These are phyloP conservation scores for Euplexia lucipara DNA, from an alignment of 2,888 invertebrate genomes.

Conservation along the genomic window DNA sequence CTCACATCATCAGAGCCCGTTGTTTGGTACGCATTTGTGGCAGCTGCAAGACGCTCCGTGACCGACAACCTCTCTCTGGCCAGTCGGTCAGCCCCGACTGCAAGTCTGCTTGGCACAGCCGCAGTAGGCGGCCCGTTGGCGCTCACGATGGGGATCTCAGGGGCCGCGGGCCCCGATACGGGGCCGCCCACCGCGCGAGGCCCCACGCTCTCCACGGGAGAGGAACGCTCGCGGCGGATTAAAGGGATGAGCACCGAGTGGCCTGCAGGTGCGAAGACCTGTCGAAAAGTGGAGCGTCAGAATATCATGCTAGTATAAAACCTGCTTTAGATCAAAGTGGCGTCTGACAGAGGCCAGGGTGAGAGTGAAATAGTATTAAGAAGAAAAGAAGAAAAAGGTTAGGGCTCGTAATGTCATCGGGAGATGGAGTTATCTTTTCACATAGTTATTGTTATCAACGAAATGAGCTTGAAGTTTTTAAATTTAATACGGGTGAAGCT, in stretches of 20 bases:
- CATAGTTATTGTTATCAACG: constrained; percentile 2
- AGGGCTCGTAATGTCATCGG: not conserved
- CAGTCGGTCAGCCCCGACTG: constrained; percentile 60
- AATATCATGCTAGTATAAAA: constrained; percentile 11
- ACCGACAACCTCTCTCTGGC: constrained; percentile 62
- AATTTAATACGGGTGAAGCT: constrained; percentile 8
- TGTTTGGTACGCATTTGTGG: constrained; percentile 51
- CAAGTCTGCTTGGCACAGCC: constrained; percentile 67
- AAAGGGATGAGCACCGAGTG: constrained; percentile 22
- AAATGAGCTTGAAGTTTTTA: not conserved
- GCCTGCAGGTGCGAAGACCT: constrained; percentile 33
- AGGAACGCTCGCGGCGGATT: constrained; percentile 38
- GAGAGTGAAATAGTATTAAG: constrained; percentile 16
- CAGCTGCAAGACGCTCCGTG: constrained; percentile 59
- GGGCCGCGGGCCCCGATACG: constrained; percentile 30
- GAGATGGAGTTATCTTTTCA: constrained; percentile 15
- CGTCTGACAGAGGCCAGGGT: not conserved
- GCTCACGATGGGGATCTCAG: constrained; percentile 18
- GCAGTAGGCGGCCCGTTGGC: constrained; percentile 36
- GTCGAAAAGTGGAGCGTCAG: constrained; percentile 36
- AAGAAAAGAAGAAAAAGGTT: constrained; percentile 20
- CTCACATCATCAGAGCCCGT: constrained; percentile 79
- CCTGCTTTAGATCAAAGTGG: constrained; percentile 1
- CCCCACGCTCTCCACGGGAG: constrained; percentile 53
- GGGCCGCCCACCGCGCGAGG: constrained; percentile 58